Percentiles rank a stretch among this genome's conserved stretches.
These are phyloP conservation scores for Luffia ferchaultella DNA, from an alignment of 2,888 invertebrate genomes.

Conservation along the genomic window DNA sequence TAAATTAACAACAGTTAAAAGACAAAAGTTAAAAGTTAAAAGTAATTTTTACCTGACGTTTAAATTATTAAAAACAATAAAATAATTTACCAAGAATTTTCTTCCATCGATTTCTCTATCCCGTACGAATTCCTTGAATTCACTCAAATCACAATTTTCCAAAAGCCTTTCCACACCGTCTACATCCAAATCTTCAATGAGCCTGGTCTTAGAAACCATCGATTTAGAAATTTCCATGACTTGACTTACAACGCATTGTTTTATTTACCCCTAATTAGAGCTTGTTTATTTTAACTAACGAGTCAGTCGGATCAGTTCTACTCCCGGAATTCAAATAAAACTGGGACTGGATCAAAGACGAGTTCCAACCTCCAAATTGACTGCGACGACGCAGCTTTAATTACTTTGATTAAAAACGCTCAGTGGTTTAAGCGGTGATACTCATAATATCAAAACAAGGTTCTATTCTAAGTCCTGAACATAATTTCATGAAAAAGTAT, in stretches of 20 bases:
- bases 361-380: not conserved
- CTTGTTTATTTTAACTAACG: not conserved
- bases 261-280: not conserved
- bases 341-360: not conserved
- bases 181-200: conserved; percentile 28
- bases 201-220: conserved; percentile 14
- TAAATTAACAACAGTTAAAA: too few species aligned
- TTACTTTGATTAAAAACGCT: not conserved
- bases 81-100: conserved; percentile 33
- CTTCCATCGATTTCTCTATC: conserved; percentile 38
- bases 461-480: too few species aligned
- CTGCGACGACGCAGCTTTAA: not conserved
- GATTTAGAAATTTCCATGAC: conserved; percentile 3
- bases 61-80: too few species aligned
- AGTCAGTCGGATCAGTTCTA: not conserved
- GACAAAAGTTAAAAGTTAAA: too few species aligned
- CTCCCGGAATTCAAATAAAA: not conserved
- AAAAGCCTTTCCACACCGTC: conserved; percentile 29
- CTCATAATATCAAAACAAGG: too few species aligned
- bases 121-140: conserved; percentile 33
- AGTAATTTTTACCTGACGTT: too few species aligned
- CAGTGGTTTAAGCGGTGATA: too few species aligned
- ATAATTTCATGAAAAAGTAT: too few species aligned
- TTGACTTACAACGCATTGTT: not conserved
- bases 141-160: conserved; percentile 27